Evolutionary conservation across 2,797 vertebrate genomes (phyloP).

Genomic region (Enteromius paludinosus): DNA sequence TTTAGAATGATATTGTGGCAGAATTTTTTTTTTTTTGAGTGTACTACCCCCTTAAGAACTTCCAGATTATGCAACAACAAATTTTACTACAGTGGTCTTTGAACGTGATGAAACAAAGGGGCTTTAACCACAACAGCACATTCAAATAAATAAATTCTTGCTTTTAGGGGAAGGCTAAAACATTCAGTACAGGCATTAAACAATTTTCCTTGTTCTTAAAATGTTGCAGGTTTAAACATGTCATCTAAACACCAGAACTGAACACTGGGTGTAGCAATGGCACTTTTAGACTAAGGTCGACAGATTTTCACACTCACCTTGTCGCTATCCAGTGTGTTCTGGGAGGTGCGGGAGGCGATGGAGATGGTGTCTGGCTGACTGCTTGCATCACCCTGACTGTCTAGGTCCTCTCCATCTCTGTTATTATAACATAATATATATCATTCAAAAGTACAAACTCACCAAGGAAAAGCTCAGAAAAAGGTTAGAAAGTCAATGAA

Average conservation of each 20-base stretch:
- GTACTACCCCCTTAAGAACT: not conserved
- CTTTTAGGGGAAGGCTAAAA: not conserved
- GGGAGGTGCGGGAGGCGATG: constrained; percentile 87
- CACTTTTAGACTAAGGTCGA: not conserved
- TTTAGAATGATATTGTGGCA: not conserved
- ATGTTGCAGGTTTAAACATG: constrained; percentile 1
- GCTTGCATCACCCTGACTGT: constrained; percentile 89
- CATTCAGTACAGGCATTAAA: not conserved
- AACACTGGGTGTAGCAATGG: not conserved
- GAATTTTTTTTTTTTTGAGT: not conserved
- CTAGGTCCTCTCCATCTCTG: constrained; percentile 87
- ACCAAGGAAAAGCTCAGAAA: not conserved
- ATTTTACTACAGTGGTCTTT: not conserved
- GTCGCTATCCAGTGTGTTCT: constrained; percentile 88
- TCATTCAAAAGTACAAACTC: not conserved
- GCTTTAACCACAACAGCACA: not conserved
- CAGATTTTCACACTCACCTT: constrained; percentile 76
- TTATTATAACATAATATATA: not conserved
- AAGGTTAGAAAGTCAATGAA: not conserved
- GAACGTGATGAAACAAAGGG: not conserved
- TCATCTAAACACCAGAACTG: not conserved
- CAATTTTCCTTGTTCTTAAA: not conserved
- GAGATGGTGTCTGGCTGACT: constrained; percentile 89
- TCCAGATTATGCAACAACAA: not conserved
- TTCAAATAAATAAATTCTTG: not conserved